Conservation (phyloP, 2,888 invertebrate species). For the Tinea trinotella region DNA sequence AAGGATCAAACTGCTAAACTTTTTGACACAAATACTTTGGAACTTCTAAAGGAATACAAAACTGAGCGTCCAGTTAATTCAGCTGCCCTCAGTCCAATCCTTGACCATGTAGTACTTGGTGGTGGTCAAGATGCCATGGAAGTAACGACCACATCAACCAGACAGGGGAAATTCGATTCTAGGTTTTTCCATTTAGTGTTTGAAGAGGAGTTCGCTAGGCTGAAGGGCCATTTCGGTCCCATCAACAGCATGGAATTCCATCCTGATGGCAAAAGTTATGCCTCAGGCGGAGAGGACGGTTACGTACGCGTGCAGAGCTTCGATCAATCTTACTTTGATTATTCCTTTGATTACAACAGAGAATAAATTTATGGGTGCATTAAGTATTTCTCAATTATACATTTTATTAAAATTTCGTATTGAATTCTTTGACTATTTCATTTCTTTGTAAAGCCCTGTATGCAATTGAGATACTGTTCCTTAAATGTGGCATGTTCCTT, state of each 20-base stretch:
- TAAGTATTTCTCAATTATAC: not conserved
- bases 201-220: slow-evolving; percentile 96
- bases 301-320: slow-evolving; percentile 96
- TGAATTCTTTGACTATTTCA: not conserved
- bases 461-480: too few species aligned
- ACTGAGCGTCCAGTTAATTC: slow-evolving; percentile 99
- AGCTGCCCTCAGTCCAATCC: slow-evolving; percentile 94
- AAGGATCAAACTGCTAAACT: slow-evolving; percentile 97
- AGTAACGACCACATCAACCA: slow-evolving; percentile 94
- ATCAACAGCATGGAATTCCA: slow-evolving; percentile 99
- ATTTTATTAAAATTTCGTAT: not conserved
- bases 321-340: slow-evolving; percentile 96
- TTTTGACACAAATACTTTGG: slow-evolving; percentile 90
- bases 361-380: slow-evolving; percentile 29
- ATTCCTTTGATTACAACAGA: slow-evolving; percentile 87
- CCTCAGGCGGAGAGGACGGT: slow-evolving; percentile 99
- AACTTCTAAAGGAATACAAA: slow-evolving; percentile 94
- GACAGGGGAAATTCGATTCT: slow-evolving; percentile 97
- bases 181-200: slow-evolving; percentile 95
- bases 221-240: slow-evolving; percentile 99
- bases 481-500: too few species aligned
- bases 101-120: slow-evolving; percentile 97
- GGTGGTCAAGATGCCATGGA: slow-evolving; percentile 99
- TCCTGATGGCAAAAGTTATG: slow-evolving; percentile 96
- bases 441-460: too few species aligned